Conservation (phyloP, 2,113 vertebrate species). For the Girardinichthys multiradiatus region DNA sequence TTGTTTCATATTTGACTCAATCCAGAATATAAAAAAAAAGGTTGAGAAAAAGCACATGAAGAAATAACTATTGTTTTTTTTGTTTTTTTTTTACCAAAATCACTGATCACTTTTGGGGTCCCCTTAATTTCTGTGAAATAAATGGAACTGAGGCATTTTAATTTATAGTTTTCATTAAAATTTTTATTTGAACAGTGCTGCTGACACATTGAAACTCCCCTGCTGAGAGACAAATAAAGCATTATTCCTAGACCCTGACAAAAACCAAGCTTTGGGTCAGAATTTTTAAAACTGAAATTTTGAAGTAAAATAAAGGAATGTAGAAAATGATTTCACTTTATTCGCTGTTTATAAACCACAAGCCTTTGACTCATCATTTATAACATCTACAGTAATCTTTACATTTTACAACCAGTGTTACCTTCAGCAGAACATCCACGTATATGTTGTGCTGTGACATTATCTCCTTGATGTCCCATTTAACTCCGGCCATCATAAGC, state of each 20-base stretch:
- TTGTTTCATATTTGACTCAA: neutral
- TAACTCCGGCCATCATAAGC: constrained; percentile 93
- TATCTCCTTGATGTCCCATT: constrained; percentile 99
- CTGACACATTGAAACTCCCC: too few species aligned
- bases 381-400: neutral
- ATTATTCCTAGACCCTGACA: too few species aligned
- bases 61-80: too few species aligned
- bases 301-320: neutral
- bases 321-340: neutral
- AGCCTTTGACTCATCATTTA: neutral
- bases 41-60: too few species aligned
- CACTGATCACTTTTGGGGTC: neutral
- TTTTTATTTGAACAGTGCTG: too few species aligned
- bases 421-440: constrained; percentile 95
- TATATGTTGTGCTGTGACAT: constrained; percentile 99
- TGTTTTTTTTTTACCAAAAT: too few species aligned
- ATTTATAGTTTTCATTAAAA: too few species aligned
- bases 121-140: too few species aligned
- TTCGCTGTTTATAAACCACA: neutral
- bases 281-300: neutral
- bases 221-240: too few species aligned
- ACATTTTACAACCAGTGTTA: constrained; percentile 60
- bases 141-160: too few species aligned
- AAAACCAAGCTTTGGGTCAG: too few species aligned
- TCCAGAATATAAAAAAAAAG: too few species aligned